These are phyloP conservation scores for Chamaetylas fuelleborni DNA, from an alignment of 2,113 vertebrate genomes.

Conservation along the genomic window DNA sequence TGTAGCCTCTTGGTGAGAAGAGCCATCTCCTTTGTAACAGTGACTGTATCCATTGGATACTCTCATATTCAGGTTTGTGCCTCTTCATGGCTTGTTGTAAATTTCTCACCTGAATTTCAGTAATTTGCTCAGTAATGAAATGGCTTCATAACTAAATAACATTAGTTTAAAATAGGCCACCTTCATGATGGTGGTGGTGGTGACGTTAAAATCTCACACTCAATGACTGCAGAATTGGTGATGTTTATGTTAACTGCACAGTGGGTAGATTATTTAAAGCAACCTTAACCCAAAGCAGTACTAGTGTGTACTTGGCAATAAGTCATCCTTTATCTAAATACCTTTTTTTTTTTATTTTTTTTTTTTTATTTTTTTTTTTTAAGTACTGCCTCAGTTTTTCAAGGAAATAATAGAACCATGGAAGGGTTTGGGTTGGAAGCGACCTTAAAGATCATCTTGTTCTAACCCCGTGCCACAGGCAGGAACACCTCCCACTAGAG, in stretches of 20 bases:
- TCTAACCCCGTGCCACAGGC: accelerated
- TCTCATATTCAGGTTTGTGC: neutral
- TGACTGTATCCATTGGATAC: too few species aligned
- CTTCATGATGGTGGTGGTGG: neutral
- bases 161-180: neutral
- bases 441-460: neutral
- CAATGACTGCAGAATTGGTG: neutral
- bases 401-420: neutral
- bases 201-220: accelerated
- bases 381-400: neutral
- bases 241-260: neutral
- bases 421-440: neutral
- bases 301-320: neutral
- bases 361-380: neutral
- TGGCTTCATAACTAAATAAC: neutral
- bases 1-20: neutral
- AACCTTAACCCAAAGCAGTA: neutral
- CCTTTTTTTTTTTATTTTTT: neutral
- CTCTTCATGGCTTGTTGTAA: neutral
- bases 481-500: neutral
- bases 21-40: neutral
- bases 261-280: neutral
- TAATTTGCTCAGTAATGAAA: neutral
- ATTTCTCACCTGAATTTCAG: neutral
- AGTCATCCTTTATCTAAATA: neutral